Evolutionary conservation across 1,140 invertebrate genomes (phyloP).

Genomic region (Cydia pomonella): DNA sequence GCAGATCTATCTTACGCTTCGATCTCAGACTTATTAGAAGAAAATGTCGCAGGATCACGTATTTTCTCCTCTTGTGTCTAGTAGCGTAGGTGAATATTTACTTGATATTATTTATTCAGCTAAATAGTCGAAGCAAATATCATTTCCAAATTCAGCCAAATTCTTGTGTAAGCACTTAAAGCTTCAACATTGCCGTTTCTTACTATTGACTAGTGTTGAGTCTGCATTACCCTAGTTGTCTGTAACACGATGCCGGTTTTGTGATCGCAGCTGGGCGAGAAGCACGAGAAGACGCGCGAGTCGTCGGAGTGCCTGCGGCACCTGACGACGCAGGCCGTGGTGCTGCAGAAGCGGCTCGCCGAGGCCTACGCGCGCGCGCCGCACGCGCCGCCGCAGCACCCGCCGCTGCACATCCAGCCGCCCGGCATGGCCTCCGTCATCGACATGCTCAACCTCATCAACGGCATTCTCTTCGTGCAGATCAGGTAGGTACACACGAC

Average conservation of each 20-base stretch:
- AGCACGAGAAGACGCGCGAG: constrained; percentile 98
- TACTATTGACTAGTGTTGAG: too few relatives aligned
- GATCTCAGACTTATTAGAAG: too few relatives aligned
- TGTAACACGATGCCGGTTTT: not conserved
- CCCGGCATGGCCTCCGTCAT: constrained; percentile 97
- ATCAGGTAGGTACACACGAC: constrained; percentile 84
- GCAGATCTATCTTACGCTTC: too few relatives aligned
- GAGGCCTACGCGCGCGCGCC: constrained; percentile 86
- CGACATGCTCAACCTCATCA: constrained; percentile 99
- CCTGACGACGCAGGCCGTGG: constrained; percentile 97
- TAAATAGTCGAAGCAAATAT: too few relatives aligned
- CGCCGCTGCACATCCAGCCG: constrained; percentile 96
- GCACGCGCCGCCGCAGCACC: constrained; percentile 86
- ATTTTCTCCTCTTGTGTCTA: too few relatives aligned
- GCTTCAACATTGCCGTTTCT: too few relatives aligned
- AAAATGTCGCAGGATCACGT: too few relatives aligned
- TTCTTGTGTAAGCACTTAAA: too few relatives aligned
- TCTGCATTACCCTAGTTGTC: too few relatives aligned
- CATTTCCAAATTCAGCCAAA: too few relatives aligned
- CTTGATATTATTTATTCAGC: too few relatives aligned
- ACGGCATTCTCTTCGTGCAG: constrained; percentile 97
- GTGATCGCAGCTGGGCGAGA: constrained; percentile 90
- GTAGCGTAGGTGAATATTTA: too few relatives aligned
- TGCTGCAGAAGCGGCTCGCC: constrained; percentile 97
- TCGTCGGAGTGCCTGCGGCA: constrained; percentile 97